Conservation (phyloP, 1,140 invertebrate genomes). For the Xylocopa sonorina region DNA sequence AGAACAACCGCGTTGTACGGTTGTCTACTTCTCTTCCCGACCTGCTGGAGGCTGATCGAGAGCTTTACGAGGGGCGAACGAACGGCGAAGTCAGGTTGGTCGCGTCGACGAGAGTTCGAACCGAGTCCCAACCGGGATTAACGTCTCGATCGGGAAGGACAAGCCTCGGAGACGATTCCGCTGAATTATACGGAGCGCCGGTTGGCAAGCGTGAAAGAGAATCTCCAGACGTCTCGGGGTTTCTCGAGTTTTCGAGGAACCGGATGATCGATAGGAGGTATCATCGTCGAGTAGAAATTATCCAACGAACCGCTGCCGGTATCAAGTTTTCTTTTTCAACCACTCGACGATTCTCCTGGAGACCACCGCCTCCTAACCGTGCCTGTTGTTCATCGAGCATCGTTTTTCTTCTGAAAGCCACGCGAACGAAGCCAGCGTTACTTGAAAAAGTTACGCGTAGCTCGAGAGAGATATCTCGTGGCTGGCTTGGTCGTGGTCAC, state of each 20-base stretch:
- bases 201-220: constrained; percentile 47
- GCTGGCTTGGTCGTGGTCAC: constrained; percentile 31
- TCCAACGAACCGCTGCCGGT: constrained; percentile 41
- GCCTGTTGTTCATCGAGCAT: constrained; percentile 31
- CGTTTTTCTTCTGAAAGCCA: no score
- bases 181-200: constrained; percentile 9
- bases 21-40: no score
- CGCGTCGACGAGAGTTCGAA: constrained; percentile 4
- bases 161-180: background rate
- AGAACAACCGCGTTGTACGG: no score
- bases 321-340: constrained; percentile 60
- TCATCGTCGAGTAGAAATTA: constrained; percentile 58
- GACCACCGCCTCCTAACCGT: constrained; percentile 27
- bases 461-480: no score
- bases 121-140: background rate
- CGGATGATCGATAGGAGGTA: constrained; percentile 64
- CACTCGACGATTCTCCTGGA: constrained; percentile 44
- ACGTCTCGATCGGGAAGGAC: background rate
- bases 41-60: no score
- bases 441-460: no score
- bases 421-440: no score
- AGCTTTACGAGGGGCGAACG: no score
- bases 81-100: background rate
- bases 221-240: constrained; percentile 25
- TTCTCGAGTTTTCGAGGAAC: constrained; percentile 56